Percentiles rank a stretch among this genome's conserved stretches.
Evolutionary conservation across 2,113 vertebrate genomes (phyloP).

Genomic region (Semicossyphus pulcher): DNA sequence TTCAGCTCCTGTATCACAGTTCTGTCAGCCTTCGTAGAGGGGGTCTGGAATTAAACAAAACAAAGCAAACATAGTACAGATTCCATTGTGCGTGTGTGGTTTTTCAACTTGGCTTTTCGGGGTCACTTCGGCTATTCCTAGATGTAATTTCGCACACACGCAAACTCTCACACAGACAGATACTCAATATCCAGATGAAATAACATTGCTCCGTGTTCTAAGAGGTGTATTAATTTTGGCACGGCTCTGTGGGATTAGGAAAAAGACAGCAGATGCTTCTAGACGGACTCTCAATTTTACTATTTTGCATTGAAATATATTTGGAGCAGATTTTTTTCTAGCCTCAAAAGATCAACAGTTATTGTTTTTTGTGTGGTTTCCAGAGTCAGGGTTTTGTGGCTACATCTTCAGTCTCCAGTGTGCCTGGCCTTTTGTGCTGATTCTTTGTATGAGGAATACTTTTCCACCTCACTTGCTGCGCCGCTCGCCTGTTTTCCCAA

Average conservation of each 20-base stretch:
- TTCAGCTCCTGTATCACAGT: constrained; percentile 68
- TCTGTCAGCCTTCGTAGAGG: constrained; percentile 62
- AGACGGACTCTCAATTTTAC: constrained; percentile 63
- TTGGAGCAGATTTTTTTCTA: constrained; percentile 18
- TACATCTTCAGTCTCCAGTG: constrained; percentile 52
- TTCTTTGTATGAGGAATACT: constrained; percentile 64
- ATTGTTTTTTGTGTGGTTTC: constrained; percentile 56
- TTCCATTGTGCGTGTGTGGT: constrained; percentile 71
- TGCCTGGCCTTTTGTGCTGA: constrained; percentile 56
- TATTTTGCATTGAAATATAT: constrained; percentile 57
- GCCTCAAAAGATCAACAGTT: constrained; percentile 56
- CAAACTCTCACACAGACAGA: constrained; percentile 37
- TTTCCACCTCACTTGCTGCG: constrained; percentile 63
- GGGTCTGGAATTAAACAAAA: constrained; percentile 74
- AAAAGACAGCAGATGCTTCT: constrained; percentile 66
- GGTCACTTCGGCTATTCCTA: constrained; percentile 43
- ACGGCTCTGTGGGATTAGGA: constrained; percentile 42
- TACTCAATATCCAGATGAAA: constrained; percentile 73
- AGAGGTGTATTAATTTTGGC: constrained; percentile 69
- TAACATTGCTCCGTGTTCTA: constrained; percentile 57
- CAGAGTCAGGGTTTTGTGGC: constrained; percentile 51
- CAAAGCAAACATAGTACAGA: constrained; percentile 69
- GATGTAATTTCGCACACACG: constrained; percentile 49
- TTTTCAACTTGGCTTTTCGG: constrained; percentile 51
- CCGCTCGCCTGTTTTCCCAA: constrained; percentile 68